Evolutionary conservation across 2,113 vertebrate genomes (phyloP).

Genomic region (Carollia perspicillata): DNA sequence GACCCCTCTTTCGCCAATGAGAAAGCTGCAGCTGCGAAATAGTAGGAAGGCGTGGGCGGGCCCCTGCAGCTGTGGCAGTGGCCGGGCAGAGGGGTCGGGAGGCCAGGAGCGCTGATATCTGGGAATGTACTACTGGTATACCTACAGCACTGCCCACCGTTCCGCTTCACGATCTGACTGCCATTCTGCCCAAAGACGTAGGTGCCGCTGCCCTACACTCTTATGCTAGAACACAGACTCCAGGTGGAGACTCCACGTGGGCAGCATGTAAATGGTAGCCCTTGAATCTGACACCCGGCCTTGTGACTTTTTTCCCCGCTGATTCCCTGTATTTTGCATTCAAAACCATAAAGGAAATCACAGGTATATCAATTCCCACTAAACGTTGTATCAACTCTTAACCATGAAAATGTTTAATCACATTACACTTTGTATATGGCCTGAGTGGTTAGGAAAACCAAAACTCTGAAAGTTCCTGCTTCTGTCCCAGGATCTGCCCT

Average conservation of each 20-base stretch:
- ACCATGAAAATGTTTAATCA: background rate
- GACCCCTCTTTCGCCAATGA: background rate
- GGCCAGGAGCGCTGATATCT: background rate
- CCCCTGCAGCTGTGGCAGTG: background rate
- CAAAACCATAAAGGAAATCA: background rate
- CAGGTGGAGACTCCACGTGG: background rate
- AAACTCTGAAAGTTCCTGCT: background rate
- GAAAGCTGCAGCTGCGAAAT: background rate
- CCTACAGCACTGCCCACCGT: background rate
- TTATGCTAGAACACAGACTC: background rate
- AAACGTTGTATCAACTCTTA: background rate
- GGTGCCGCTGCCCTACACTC: background rate
- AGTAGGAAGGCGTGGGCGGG: background rate
- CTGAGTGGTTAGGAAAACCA: background rate
- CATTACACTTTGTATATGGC: background rate
- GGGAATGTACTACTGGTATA: background rate
- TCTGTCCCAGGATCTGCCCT: background rate
- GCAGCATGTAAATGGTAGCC: background rate
- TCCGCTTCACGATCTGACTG: background rate
- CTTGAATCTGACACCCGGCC: background rate
- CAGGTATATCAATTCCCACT: background rate
- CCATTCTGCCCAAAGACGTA: background rate
- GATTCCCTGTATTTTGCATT: background rate
- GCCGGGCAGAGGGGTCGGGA: rapidly evolving
- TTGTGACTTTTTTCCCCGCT: background rate